Base-by-base conservation (phyloP, 2,888 invertebrate genomes). In the Pasiphila rectangulata region DNA sequence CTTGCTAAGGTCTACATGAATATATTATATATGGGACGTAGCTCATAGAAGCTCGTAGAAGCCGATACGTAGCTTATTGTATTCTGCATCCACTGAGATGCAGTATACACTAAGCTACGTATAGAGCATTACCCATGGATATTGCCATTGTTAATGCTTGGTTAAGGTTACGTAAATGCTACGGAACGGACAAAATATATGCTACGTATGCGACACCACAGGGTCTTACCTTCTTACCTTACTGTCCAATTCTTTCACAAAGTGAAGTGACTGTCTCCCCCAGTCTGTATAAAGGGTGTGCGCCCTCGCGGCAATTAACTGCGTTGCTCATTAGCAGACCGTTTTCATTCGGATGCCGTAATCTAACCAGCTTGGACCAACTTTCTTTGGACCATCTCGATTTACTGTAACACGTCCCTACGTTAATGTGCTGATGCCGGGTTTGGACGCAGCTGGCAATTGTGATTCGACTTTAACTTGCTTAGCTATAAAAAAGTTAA, bases 251-350 rank as follows among this genome's bases (percentile, higher is more conserved):
- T 21, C 21, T 21, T 21, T 21, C 6, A 6, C 17, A 19, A 32
- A 41, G 37, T 45, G 50, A 34, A 13, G 25, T 5, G 32, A 23
- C 35, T 36, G 19, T 44, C 40, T 45, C 1, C 17, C n/a, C 10
- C 10, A 23, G 21, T 9, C 36, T 32, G 34, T 35, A 41, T 24
- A n/a, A 27, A 21, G 43, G 64, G 59, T 49, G 55, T 61, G 51
- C 56, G 57, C 67, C 67, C 66, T 61, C 59, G 59, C 67, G 61
- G 75, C 79, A 82, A 83, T 84, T 83, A 83, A 81, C 76, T 78
- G 75, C 76, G 71, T 71, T 73, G 75, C 81, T 85, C 84, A 84
- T 84, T 84, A 84, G 75, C 79, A 79, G 77, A 64, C 74, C 76
- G 79, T 83, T 84, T 72, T 75, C 82, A 83, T 84, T 80, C 83